Evolutionary conservation across 2,888 invertebrate genomes (phyloP).

Genomic region (Clusia tigrina): DNA sequence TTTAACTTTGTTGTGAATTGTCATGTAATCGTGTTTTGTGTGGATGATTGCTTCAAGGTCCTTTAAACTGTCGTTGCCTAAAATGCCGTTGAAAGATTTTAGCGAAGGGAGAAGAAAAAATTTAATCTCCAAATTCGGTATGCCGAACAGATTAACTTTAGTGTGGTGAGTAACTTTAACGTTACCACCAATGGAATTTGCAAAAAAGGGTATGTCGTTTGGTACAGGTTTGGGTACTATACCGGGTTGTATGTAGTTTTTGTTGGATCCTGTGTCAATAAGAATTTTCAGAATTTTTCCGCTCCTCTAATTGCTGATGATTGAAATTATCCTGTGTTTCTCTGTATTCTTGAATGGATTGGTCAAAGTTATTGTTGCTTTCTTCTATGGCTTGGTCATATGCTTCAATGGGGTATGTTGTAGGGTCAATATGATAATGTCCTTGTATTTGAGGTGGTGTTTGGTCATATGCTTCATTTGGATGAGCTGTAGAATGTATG

Average conservation of each 20-base stretch:
- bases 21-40: not conserved
- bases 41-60: constrained; percentile 11
- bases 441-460: no score
- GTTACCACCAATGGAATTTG: constrained; percentile 6
- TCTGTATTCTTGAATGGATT: no score
- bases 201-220: constrained; percentile 17
- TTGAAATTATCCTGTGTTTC: not conserved
- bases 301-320: constrained; percentile 1
- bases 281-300: constrained; percentile 1
- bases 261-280: constrained; percentile 14
- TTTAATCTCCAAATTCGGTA: not conserved
- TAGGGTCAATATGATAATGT: not conserved
- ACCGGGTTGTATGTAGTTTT: constrained; percentile 15
- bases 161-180: constrained; percentile 1
- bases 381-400: not conserved
- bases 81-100: constrained; percentile 20
- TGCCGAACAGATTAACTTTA: not conserved
- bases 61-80: constrained; percentile 22
- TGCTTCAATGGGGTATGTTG: constrained; percentile 6
- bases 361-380: not conserved
- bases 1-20: not conserved
- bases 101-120: constrained; percentile 6
- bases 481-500: constrained; percentile 10
- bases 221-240: not conserved
- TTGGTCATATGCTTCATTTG: not conserved